Base-by-base conservation (phyloP, 2,888 invertebrate genomes). In the Habrosyne pyritoides region DNA sequence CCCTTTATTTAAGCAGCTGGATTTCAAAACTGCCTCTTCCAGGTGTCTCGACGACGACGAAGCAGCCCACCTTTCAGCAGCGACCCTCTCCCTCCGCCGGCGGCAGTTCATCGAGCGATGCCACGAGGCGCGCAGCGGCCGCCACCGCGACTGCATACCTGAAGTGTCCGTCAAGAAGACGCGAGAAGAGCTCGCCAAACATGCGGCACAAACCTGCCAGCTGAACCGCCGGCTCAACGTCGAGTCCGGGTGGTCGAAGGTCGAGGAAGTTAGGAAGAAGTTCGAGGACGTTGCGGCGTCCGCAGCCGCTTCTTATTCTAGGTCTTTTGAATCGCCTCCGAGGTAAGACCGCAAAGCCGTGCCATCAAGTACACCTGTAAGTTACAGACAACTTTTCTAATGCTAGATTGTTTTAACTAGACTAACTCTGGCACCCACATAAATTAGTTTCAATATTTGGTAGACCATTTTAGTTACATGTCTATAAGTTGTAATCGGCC, bases 101-200 rank as follows among this genome's bases (percentile, higher is more conserved):
- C 84, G 89, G 47, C 91, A 92, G 80, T 89, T 93, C 73, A 87
- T 90, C 57, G 91, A 93, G 79, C 72, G 91, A 86, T 93, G 93
- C 66, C 87, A 88, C 81, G 92, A 91, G 65, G 78, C 87, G 57
- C 81, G 90, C 61, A 70, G 76, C 55, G 67, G 75, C 53, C 79
- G 89, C 46, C 79, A 77, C 68, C 79, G 83, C 64, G 88, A 88
- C 74, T 64, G 73, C 64, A 81, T 86, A 60, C 86, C 91, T 60
- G 91, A 90, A 67, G 84, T 90, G 48, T 89, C 91, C 14, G 91
- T 90, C 53, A 86, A 86, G 61, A 72, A 83, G 66, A 90, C 91
- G 49, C 69, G 91, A 54, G 91, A 91, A 68, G 90, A 91, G 81
- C 69, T 91, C 47, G 75, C 88, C 30, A 88, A 86, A 83, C 84